Conservation (phyloP, 1,140 invertebrate genomes). For the Macrobrachium rosenbergii region DNA sequence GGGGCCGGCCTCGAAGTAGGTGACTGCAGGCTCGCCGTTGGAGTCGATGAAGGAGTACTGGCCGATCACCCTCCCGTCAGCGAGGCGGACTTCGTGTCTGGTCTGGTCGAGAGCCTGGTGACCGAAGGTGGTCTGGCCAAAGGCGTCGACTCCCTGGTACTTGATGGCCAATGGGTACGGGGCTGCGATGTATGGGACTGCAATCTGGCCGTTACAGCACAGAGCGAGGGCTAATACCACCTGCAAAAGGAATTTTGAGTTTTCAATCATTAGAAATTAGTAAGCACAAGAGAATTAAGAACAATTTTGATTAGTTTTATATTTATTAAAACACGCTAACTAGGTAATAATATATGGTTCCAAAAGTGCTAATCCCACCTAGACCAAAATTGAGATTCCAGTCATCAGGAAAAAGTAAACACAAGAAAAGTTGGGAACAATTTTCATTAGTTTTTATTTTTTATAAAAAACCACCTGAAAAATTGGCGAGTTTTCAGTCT, state of each 20-base stretch:
- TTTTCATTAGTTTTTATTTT: too few species aligned
- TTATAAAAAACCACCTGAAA: too few species aligned
- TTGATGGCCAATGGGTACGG: neutral
- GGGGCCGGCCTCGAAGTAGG: constrained; percentile 25
- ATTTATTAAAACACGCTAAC: too few species aligned
- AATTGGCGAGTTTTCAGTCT: too few species aligned
- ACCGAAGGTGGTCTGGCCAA: constrained; percentile 10
- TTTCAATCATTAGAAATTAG: too few species aligned
- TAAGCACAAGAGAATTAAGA: too few species aligned
- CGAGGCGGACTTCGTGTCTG: constrained; percentile 1
- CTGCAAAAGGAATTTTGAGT: neutral
- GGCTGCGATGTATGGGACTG: neutral
- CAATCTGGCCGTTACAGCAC: constrained; percentile 23
- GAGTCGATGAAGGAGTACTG: constrained; percentile 29
- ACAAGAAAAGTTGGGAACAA: too few species aligned
- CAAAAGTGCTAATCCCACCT: neutral
- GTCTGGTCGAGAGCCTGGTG: constrained; percentile 28
- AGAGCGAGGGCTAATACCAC: constrained; percentile 9
- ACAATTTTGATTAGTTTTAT: too few species aligned
- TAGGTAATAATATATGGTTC: too few species aligned
- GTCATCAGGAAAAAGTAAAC: too few species aligned
- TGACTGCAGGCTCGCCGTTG: constrained; percentile 38
- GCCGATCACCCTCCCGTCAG: constrained; percentile 35
- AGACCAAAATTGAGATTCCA: too few species aligned
- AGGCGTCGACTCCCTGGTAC: neutral